Percentiles rank a stretch among this genome's conserved stretches.
phyloP scores from a whole-genome alignment of 2,797 vertebrate species.

The Darevskia mixta region DNA sequence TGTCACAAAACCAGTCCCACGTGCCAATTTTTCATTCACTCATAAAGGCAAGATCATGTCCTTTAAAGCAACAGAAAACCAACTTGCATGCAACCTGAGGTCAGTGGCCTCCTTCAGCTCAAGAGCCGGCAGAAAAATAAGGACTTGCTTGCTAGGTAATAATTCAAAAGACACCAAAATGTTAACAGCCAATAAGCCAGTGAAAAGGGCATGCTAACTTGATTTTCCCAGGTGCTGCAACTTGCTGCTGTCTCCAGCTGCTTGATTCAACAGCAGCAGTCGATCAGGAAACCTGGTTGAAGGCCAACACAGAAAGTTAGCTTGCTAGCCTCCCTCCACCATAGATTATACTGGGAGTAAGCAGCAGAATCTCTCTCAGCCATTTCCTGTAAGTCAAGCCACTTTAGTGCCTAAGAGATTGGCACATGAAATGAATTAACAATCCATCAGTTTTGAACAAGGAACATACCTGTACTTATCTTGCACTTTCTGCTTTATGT shows the following conservation, averaged over 20 bases:
- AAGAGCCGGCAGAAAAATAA: neutral
- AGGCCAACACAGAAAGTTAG: slow-evolving; percentile 41
- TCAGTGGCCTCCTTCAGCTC: slow-evolving; percentile 13
- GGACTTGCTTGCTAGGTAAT: neutral
- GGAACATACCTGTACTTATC: slow-evolving; percentile 95
- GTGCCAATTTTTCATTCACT: neutral
- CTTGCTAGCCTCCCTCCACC: neutral
- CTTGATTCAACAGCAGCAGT: neutral
- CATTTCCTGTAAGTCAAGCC: neutral
- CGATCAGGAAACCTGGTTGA: slow-evolving; percentile 11
- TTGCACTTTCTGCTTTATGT: slow-evolving; percentile 99
- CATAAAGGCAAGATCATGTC: neutral
- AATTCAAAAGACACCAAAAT: neutral
- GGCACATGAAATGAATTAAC: neutral
- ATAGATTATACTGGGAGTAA: neutral
- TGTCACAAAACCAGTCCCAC: too few species aligned
- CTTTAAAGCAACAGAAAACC: neutral
- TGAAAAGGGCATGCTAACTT: fast-evolving
- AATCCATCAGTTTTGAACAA: neutral
- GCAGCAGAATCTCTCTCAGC: neutral
- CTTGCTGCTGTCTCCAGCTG: slow-evolving; percentile 4
- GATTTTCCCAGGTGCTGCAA: neutral
- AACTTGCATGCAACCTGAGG: neutral
- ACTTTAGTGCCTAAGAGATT: too few species aligned
- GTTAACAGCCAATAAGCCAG: neutral